Conservation (phyloP, 2,113 vertebrate genomes). For the Pluvialis apricaria region DNA sequence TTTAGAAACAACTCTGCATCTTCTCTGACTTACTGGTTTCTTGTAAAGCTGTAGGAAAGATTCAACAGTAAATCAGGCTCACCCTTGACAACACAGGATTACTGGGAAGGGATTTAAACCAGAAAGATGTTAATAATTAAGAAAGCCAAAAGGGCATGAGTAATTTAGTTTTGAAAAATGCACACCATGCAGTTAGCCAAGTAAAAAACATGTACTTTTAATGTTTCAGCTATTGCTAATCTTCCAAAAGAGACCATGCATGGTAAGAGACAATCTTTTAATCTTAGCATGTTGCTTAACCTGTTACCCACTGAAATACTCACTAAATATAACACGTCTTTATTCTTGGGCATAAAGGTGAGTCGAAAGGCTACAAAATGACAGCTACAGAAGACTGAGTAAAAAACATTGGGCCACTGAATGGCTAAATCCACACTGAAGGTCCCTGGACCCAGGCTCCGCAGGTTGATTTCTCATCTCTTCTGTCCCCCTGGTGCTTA, state of each 20-base stretch:
- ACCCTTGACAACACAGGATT: slow-evolving; percentile 7
- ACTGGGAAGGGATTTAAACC: slow-evolving; percentile 35
- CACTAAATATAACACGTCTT: not conserved
- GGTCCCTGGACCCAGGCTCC: not conserved
- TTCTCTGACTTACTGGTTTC: slow-evolving; percentile 9
- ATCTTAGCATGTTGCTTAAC: slow-evolving; percentile 15
- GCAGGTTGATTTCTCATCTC: not conserved
- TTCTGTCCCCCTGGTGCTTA: slow-evolving; percentile 3
- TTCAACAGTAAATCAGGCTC: slow-evolving; percentile 30
- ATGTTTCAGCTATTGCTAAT: slow-evolving; percentile 46
- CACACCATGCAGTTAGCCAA: slow-evolving; percentile 41
- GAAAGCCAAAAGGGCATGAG: slow-evolving; percentile 59
- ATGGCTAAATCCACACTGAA: not conserved
- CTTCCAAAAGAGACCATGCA: slow-evolving; percentile 42
- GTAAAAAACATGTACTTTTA: slow-evolving; percentile 60
- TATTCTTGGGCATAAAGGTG: not conserved
- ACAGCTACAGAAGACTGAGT: not conserved
- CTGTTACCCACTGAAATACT: not conserved
- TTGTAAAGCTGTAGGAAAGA: slow-evolving; percentile 6
- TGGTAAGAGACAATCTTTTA: slow-evolving; percentile 43
- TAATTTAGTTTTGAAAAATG: slow-evolving; percentile 61
- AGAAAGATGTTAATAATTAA: slow-evolving; percentile 71
- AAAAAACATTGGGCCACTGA: not conserved
- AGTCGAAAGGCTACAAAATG: not conserved
- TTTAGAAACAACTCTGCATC: not conserved